Base-by-base conservation (phyloP, 1,140 invertebrate genomes). In the Drosophila melanica region DNA sequence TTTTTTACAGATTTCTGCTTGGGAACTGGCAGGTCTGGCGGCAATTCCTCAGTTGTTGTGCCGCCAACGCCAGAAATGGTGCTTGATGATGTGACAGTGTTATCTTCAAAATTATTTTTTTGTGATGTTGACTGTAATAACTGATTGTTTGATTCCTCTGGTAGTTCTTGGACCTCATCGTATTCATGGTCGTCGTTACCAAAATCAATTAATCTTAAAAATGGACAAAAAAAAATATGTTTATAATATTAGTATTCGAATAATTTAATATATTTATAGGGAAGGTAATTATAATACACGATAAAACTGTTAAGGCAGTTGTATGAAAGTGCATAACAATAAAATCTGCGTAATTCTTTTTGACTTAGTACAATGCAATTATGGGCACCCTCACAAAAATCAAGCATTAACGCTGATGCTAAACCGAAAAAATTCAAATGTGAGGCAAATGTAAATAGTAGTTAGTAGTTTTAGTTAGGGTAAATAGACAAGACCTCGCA, bases 101-200 rank as follows among this genome's bases (percentile, higher is more conserved):
- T 81, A 53, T 73, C 62, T 42, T 54, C 42, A 48, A 33, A 68
- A 44, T 54, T 62, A 51, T 30, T 69, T 33, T 68, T 76, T 54
- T 69, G 64, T 74, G 42, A 60, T 62, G 54, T 68, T 75, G 80
- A 70, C 74, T 79, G 77, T 67, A 63, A 53, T 73, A 71, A 66
- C 69, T 77, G 76, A 75, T 75, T 76, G 67, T 68, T 91, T 79
- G 87, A 76, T 79, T 90, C 82, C 67, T 90, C 86, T 82, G 90
- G 86, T 60, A 89, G 58, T 62, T 91, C 90, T 66, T 90, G 80
- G 70, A 91, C 90, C 53, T 91, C 90, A 82, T 91, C 90, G 90
- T 91, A 90, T 47, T 91, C 90, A 91, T 91, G 87, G 63, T 91
- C 90, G 65, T 91, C 90, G 68, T 76, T 87, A 64, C 89, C 86